phyloP scores from a whole-genome alignment of 2,888 invertebrate species.

The Drosophila crucigera region DNA sequence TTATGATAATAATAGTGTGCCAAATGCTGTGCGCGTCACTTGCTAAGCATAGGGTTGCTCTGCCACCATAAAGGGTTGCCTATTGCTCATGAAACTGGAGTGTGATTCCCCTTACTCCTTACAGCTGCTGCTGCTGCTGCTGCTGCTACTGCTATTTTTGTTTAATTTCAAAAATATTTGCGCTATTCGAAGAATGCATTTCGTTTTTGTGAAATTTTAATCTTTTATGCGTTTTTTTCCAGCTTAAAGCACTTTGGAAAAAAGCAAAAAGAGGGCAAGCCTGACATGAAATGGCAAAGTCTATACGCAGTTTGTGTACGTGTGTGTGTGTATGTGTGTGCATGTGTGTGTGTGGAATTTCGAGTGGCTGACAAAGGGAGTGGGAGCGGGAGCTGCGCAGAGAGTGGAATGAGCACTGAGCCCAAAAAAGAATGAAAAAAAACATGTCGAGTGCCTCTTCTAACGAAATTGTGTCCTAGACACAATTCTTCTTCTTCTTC shows the following conservation, averaged over 20 bases:
- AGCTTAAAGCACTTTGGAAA: conserved; percentile 41
- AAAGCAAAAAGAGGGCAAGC: conserved; percentile 11
- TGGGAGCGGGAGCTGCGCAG: conserved; percentile 20
- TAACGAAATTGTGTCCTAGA: conserved; percentile 33
- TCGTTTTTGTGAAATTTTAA: conserved; percentile 54
- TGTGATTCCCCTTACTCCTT: conserved; percentile 2
- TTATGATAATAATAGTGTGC: conserved; percentile 74
- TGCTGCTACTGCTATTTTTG: conserved; percentile 36
- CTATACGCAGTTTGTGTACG: conserved; percentile 29
- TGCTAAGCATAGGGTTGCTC: conserved; percentile 51
- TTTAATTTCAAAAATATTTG: conserved; percentile 70
- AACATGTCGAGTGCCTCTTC: conserved; percentile 45
- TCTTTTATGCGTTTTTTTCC: conserved; percentile 48
- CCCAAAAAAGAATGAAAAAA: conserved; percentile 4
- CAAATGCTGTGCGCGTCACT: conserved; percentile 53
- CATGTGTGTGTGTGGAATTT: conserved; percentile 55
- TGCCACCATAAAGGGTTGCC: conserved; percentile 49
- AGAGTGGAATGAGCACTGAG: conserved; percentile 13
- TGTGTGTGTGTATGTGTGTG: conserved; percentile 27
- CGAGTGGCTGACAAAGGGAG: conserved; percentile 52
- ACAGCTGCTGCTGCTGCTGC: not conserved
- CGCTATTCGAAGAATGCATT: conserved; percentile 61
- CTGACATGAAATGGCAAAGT: conserved; percentile 60
- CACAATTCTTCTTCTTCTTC: conserved; percentile 11
- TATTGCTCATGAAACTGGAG: conserved; percentile 24